Evolutionary conservation across 1,140 invertebrate species (phyloP).

Genomic region (Drosophila ananassae): DNA sequence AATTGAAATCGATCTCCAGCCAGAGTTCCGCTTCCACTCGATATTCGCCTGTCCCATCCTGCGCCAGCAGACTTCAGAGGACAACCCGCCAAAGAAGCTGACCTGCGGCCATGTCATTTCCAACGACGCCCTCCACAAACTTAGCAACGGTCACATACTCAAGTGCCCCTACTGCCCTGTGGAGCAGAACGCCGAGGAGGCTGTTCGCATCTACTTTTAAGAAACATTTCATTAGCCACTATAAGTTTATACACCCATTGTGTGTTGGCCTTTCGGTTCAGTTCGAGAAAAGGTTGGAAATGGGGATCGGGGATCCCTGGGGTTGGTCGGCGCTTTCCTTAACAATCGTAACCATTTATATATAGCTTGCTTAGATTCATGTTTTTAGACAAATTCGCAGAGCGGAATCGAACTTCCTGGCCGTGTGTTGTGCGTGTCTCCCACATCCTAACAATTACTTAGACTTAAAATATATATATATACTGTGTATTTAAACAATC

Average conservation of each 20-base stretch:
- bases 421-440: constrained; percentile 29
- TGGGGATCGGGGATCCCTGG: background rate
- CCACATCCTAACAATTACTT: constrained; percentile 38
- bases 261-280: constrained; percentile 36
- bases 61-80: constrained; percentile 97
- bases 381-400: constrained; percentile 69
- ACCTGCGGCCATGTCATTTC: constrained; percentile 99
- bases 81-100: constrained; percentile 98
- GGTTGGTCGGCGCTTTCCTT: constrained; percentile 57
- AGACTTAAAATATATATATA: constrained; percentile 56
- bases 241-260: constrained; percentile 42
- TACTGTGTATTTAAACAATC: constrained; percentile 51
- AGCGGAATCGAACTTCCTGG: constrained; percentile 54
- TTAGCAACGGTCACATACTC: constrained; percentile 97
- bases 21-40: constrained; percentile 93
- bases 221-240: constrained; percentile 27
- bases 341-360: constrained; percentile 35
- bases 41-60: constrained; percentile 99
- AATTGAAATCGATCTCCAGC: constrained; percentile 94
- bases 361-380: constrained; percentile 50
- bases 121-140: constrained; percentile 97
- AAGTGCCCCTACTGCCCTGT: constrained; percentile 99
- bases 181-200: constrained; percentile 97
- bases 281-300: constrained; percentile 11
- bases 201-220: constrained; percentile 96